Evolutionary conservation across 2,888 invertebrate genomes (phyloP), one percentile per base, ranked within the genome.

Genomic region (Platycheirus albimanus): DNA sequence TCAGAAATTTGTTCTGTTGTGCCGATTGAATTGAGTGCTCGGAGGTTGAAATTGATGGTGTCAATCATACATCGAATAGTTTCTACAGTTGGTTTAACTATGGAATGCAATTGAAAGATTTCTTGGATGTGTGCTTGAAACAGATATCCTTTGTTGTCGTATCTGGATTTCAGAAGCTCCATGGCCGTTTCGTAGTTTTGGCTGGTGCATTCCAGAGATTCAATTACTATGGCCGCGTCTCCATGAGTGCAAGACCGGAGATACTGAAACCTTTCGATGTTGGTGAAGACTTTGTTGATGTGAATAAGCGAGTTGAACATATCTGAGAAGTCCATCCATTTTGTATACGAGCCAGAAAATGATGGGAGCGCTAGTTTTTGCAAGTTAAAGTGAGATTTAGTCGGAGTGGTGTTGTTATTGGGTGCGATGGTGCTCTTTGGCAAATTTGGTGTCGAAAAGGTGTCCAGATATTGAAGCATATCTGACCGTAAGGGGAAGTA

Each of bases 301-400:
- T 83, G 72, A 10, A 72, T 74, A 2, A 83, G 51, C 3, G 43
- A 17, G n/a, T n/a, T n/a, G n/a, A n/a, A n/a, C n/a, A n/a, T n/a
- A n/a, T n/a, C n/a, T n/a, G n/a, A n/a, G n/a, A n/a, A n/a, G n/a
- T n/a, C n/a, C n/a, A n/a, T n/a, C n/a, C n/a, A n/a, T n/a, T n/a
- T n/a, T n/a, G n/a, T n/a, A n/a, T n/a, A n/a, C n/a, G n/a, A 41
- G n/a, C 71, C 75, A 17, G 45, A 66, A 15, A 84, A 84, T 58
- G 72, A 63, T 24, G 69, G 47, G 5, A 78, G 28, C 5, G 64
- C 69, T 4, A 79, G 28, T 19, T 58, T 63, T 58, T 75, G 75
- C 1, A 78, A 41, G 8, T 84, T 51, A 10, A 66, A 15, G 3
- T 38, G 61, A 49, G 28, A 49, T 1, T 1, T 28, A 3, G 24